A percentile compares a stretch with the other conserved stretches of the same genome.
Conservation (phyloP, 2,888 invertebrate species). For the Isoperla grammatica region DNA sequence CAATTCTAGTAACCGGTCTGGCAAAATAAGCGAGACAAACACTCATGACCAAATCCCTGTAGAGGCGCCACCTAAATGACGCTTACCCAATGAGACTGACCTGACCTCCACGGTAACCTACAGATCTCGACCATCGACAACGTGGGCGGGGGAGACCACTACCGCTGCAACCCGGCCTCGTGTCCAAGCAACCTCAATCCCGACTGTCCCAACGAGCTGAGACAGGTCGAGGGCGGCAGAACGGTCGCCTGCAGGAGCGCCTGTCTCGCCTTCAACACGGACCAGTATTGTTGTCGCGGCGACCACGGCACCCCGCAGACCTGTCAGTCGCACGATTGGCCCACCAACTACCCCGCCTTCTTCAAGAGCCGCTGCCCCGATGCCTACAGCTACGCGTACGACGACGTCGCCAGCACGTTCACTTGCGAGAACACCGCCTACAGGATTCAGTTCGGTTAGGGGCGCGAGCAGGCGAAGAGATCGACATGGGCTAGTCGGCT, state of each 20-base stretch:
- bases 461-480: too few relatives aligned
- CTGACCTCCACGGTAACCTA: too few relatives aligned
- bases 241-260: constrained; percentile 47
- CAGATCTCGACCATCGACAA: not conserved
- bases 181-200: constrained; percentile 41
- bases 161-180: constrained; percentile 40
- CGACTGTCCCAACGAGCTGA: constrained; percentile 42
- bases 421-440: constrained; percentile 39
- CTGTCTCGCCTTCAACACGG: constrained; percentile 45
- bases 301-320: constrained; percentile 42
- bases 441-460: constrained; percentile 20
- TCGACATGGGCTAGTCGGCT: too few relatives aligned
- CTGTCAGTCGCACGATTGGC: constrained; percentile 42
- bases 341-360: constrained; percentile 40
- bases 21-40: not conserved
- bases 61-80: too few relatives aligned
- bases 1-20: too few relatives aligned
- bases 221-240: constrained; percentile 27
- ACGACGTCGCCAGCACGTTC: constrained; percentile 47
- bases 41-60: not conserved
- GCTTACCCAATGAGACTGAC: too few relatives aligned
- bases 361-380: constrained; percentile 49
- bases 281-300: constrained; percentile 47
- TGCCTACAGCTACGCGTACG: constrained; percentile 51
- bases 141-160: constrained; percentile 32